Evolutionary conservation across 2,888 invertebrate genomes (phyloP).

Genomic region (Plebejus melissa): DNA sequence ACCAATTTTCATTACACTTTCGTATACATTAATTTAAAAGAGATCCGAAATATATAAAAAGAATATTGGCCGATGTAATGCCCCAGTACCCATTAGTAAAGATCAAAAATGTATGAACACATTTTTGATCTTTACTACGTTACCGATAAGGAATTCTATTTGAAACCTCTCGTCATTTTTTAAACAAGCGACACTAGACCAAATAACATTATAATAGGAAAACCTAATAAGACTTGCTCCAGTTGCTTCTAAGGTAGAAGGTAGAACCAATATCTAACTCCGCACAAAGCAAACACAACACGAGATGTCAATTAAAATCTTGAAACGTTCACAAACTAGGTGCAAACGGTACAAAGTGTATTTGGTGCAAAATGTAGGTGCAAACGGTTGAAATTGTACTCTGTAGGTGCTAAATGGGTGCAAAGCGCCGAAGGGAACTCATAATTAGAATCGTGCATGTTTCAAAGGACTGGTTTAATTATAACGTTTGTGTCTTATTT

Average conservation of each 20-base stretch:
- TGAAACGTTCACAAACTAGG: conserved; percentile 31
- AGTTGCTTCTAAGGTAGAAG: not conserved
- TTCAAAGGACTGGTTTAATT: conserved; percentile 37
- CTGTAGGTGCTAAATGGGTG: conserved; percentile 32
- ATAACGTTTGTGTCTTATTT: conserved; percentile 24
- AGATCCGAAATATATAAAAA: no score
- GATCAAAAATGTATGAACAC: no score
- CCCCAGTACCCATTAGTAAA: no score
- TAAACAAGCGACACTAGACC: no score
- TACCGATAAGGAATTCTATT: no score
- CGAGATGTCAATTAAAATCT: conserved; percentile 18
- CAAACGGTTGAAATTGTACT: not conserved
- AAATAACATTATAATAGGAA: no score
- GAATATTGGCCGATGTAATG: no score
- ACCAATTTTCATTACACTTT: no score
- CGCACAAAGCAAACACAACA: conserved; percentile 14
- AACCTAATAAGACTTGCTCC: not conserved
- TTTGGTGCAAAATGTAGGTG: conserved; percentile 11
- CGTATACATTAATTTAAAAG: no score
- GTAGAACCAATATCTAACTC: conserved; percentile 32
- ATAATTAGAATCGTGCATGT: conserved; percentile 43
- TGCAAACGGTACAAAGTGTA: conserved; percentile 16
- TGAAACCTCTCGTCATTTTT: no score
- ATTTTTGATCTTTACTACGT: no score
- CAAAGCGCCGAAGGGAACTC: conserved; percentile 49